Evolutionary conservation across 2,888 invertebrate genomes (phyloP).

Genomic region (Phrixothrix hirtus): DNA sequence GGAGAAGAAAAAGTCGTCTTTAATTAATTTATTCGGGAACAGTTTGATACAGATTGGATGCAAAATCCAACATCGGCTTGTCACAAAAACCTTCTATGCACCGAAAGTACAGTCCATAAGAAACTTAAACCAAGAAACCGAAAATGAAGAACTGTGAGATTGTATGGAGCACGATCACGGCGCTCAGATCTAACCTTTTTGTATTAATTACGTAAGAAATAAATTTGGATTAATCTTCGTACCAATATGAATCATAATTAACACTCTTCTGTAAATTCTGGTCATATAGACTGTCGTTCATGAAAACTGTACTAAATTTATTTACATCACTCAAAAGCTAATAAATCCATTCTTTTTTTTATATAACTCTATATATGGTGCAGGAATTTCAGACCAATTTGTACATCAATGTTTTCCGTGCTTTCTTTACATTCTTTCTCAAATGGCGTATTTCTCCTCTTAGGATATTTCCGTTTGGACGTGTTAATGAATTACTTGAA

Average conservation of each 20-base stretch:
- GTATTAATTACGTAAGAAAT: not conserved
- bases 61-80: not conserved
- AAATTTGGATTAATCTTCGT: not conserved
- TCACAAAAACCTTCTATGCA: not conserved
- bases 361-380: too few species aligned
- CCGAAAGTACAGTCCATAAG: too few species aligned
- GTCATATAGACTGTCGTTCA: too few species aligned
- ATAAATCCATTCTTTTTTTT: too few species aligned
- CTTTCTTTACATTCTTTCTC: conserved; percentile 1
- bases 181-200: conserved; percentile 2
- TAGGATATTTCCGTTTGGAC: not conserved
- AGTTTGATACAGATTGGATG: not conserved
- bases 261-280: too few species aligned
- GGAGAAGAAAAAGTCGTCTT: conserved; percentile 1
- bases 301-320: too few species aligned
- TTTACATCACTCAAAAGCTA: too few species aligned
- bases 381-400: too few species aligned
- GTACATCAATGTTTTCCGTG: too few species aligned
- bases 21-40: not conserved
- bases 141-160: not conserved
- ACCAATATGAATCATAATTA: too few species aligned
- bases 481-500: not conserved
- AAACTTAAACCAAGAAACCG: too few species aligned
- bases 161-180: not conserved
- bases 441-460: too few species aligned